A percentile compares a stretch with the other conserved stretches of the same genome.
phyloP scores from a whole-genome alignment of 2,113 vertebrate genomes.

The Cinclus mexicanus region DNA sequence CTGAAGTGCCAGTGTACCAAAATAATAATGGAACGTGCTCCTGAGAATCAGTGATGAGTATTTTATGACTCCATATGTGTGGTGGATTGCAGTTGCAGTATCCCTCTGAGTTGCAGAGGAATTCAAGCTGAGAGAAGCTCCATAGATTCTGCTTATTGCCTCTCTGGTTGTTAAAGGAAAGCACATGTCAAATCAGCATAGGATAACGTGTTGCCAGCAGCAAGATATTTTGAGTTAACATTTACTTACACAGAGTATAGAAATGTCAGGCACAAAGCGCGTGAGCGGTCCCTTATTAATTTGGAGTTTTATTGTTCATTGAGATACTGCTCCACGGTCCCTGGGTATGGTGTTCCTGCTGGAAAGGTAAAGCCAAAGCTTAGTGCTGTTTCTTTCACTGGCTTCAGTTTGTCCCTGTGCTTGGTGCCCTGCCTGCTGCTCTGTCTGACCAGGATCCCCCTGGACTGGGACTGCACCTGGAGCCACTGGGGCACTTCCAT shows the following conservation, averaged over 20 bases:
- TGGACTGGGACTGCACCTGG: not conserved
- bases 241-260: not conserved
- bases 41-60: not conserved
- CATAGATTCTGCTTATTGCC: not conserved
- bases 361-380: not conserved
- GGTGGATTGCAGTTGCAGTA: not conserved
- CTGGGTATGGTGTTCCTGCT: not conserved
- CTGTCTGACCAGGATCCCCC: not conserved
- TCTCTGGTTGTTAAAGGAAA: not conserved
- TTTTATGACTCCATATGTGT: not conserved
- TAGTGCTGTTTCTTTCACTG: not conserved
- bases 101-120: not conserved
- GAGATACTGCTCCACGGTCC: not conserved
- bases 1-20: not conserved
- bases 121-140: not conserved
- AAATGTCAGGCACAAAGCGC: not conserved
- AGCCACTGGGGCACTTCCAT: not conserved
- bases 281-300: not conserved
- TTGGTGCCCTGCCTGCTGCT: not conserved
- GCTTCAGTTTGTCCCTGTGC: not conserved
- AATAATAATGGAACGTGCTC: conserved; percentile 40
- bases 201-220: not conserved
- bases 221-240: not conserved
- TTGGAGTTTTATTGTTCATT: not conserved
- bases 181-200: conserved; percentile 8